A percentile compares a stretch with the other conserved stretches of the same genome.
These are phyloP conservation scores for Mellivora capensis DNA, from an alignment of 2,113 vertebrate genomes.

Conservation along the genomic window DNA sequence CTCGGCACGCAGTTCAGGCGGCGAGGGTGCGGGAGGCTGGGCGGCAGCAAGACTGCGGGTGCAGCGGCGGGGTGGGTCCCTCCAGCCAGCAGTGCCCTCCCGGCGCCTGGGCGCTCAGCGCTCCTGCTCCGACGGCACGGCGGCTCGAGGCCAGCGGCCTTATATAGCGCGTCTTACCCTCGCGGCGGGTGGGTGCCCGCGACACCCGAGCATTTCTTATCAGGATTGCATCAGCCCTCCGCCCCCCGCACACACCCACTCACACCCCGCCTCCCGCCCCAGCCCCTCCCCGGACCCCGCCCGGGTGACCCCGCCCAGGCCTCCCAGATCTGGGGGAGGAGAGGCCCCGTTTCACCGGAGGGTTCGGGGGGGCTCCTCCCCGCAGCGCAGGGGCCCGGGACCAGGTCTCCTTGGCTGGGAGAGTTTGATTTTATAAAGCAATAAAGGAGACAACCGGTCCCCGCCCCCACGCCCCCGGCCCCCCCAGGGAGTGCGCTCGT, in stretches of 20 bases:
- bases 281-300: not conserved
- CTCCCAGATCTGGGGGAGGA: not conserved
- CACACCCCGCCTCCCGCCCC: not conserved
- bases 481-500: not conserved
- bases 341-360: not conserved
- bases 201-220: slow-evolving; percentile 71
- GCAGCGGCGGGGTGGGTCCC: not conserved
- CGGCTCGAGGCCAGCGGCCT: slow-evolving; percentile 71
- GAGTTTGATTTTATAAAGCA: not conserved
- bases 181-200: slow-evolving; percentile 82
- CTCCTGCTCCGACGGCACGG: slow-evolving; percentile 42
- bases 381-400: not conserved
- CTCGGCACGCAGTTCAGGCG: not conserved
- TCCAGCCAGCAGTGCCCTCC: not conserved
- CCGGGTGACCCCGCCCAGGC: slow-evolving; percentile 58
- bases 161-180: slow-evolving; percentile 89
- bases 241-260: slow-evolving; percentile 59
- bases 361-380: not conserved
- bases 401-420: not conserved
- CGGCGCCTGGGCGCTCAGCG: not conserved
- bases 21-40: not conserved
- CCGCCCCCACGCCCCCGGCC: not conserved
- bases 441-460: not conserved
- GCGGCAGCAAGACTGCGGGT: not conserved
- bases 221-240: slow-evolving; percentile 53